Base-by-base conservation (phyloP, 2,797 vertebrate species). In the Thunnus albacares region DNA sequence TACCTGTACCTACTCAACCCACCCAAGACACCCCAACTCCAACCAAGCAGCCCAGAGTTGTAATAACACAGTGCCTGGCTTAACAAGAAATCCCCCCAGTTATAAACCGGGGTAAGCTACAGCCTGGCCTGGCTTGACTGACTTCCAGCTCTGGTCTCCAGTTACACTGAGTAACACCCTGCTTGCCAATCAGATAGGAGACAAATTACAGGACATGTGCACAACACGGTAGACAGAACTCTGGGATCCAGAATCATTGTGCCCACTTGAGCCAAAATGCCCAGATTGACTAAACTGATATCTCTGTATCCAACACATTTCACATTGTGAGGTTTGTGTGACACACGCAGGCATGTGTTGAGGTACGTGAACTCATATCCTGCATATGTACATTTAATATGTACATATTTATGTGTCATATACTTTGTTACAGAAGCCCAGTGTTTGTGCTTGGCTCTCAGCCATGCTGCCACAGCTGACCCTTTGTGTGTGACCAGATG, bases 151-250 rank as follows among this genome's bases (percentile, higher is more conserved):
- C 55, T 56, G 71, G 45, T 84, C 77, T 91, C 79, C 73, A 52
- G 83, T 91, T 91, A 81, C 79, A 76, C 52, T 56, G 74, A 82
- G 92, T 76, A 87, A 86, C 82, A 89, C 79, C 77, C 53, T 57
- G 72, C 72, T 63, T 88, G 85, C 87, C 93, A 89, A 89, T 93
- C 89, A 91, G 89, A 91, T 89, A 84, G 71, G 66, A 83, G 75
- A 81, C 83, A 90, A 88, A 92, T 90, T 85, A 83, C 68, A 82
- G 59, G 55, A 83, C 61, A 79, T 63, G 76, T 75, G 49, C 72
- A 75, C 51, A 80, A 58, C 82, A 69, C 13, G 10, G 75, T 68
- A 82, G 71, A 81, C 61, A 77, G 41, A 82, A 56, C 66, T 61
- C 33, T 22, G 62, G 38, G 45, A 80, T 82, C 56, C 68, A 78